Evolutionary conservation across 2,797 vertebrate species (phyloP), one percentile per base, ranked within the genome.

Genomic region (Poeciliopsis gracilis): DNA sequence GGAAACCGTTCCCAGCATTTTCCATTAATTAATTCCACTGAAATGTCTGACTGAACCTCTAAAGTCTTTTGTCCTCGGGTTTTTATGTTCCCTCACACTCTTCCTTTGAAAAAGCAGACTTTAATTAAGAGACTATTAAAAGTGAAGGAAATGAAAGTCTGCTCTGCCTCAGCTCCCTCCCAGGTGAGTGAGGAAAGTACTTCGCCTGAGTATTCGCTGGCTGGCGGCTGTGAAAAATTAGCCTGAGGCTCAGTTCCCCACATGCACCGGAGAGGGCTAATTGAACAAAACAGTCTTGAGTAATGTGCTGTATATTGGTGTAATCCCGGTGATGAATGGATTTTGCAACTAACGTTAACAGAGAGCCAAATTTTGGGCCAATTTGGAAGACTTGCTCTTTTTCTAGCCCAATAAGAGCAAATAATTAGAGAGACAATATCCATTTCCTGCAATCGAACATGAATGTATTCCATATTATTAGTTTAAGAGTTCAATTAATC

Each of bases 281-380:
- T 93, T 94, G 94, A 94, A 92, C 90, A 90, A 93, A 91, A 82
- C 86, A 69, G 84, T 84, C 84, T 83, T 92, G 93, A 94, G 90
- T 92, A 93, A 92, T 93, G 92, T 88, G 89, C 86, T 89, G 84
- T 83, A 80, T 87, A 82, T 81, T 78, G 90, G 84, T 88, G 86
- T 85, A 91, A 94, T 93, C 91, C 90, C 76, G 84, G 88, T 92
- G 94, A 96, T 95, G 86, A 95, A 95, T 96, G 94, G 88, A 92
- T 91, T 88, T 93, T 88, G 75, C 72, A 63, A 80, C 88, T 86
- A 91, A 92, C 91, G 88, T 93, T 88, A 93, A 92, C 90, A 92
- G 84, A 76, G 38, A 92, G 87, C 82, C 88, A 92, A 89, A 93
- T 90, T 92, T 87, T 82, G 78, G 78, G 83, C 82, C 84, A 82